Evolutionary conservation across 2,797 vertebrate species (phyloP).

Genomic region (Meriones psammophilus): DNA sequence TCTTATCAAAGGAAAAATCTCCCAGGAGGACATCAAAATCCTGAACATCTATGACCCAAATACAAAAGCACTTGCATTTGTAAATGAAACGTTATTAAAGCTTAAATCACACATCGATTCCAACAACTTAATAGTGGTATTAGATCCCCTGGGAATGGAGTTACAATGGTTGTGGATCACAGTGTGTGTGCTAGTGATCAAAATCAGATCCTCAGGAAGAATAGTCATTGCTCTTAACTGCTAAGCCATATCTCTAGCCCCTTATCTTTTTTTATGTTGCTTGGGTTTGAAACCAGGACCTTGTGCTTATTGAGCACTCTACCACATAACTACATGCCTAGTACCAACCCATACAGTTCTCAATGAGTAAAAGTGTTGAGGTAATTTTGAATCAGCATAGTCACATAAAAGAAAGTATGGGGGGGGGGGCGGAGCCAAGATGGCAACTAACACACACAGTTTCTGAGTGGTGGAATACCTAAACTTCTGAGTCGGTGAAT

Average conservation of each 20-base stretch:
- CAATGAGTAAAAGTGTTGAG: background rate
- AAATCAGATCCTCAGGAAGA: background rate
- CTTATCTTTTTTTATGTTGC: background rate
- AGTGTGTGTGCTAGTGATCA: background rate
- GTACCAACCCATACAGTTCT: background rate
- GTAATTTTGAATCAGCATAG: constrained; percentile 45
- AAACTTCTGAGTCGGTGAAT: too few species aligned
- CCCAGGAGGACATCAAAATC: too few species aligned
- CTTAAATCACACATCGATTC: too few species aligned
- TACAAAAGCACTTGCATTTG: too few species aligned
- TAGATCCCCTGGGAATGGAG: background rate
- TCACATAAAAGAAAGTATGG: constrained; percentile 35
- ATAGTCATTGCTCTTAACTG: background rate
- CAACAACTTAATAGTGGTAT: too few species aligned
- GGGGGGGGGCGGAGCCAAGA: too few species aligned
- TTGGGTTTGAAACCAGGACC: background rate
- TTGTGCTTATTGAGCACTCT: background rate
- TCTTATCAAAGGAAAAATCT: too few species aligned
- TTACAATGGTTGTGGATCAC: background rate
- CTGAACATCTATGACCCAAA: too few species aligned
- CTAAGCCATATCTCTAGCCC: background rate
- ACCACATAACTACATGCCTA: background rate
- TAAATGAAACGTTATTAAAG: too few species aligned
- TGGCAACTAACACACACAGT: too few species aligned
- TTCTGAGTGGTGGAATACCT: too few species aligned